Conservation (phyloP, 2,113 vertebrate species). For the Romanogobio albipinnatus region DNA sequence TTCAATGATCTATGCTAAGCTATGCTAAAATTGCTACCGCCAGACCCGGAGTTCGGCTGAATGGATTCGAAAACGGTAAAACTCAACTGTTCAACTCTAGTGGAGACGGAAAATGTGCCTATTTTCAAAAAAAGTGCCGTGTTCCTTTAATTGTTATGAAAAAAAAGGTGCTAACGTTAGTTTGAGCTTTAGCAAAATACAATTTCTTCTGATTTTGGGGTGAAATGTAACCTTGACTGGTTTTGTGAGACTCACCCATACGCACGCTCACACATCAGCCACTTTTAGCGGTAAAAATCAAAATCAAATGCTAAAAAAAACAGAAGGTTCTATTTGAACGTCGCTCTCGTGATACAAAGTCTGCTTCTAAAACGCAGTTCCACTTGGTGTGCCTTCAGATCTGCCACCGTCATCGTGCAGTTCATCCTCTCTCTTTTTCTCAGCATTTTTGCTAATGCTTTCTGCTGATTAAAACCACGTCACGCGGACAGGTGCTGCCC, state of each 20-base stretch:
- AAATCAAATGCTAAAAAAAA: conserved; percentile 42
- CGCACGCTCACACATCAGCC: conserved; percentile 52
- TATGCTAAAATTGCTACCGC: too few species aligned
- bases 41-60: too few species aligned
- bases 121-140: too few species aligned
- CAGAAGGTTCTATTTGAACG: conserved; percentile 44
- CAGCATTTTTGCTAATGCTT: not conserved
- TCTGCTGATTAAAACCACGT: conserved; percentile 33
- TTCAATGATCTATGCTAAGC: too few species aligned
- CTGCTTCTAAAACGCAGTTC: conserved; percentile 63
- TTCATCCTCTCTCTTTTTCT: conserved; percentile 11
- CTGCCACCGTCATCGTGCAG: not conserved
- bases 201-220: not conserved
- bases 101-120: too few species aligned
- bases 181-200: not conserved
- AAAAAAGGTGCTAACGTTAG: not conserved
- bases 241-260: not conserved
- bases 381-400: conserved; percentile 1
- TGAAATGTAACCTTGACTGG: not conserved
- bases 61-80: too few species aligned
- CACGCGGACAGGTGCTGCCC: not conserved
- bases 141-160: too few species aligned
- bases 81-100: too few species aligned
- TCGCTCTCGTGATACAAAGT: conserved; percentile 46
- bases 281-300: conserved; percentile 52